Base-by-base conservation (phyloP, 2,797 vertebrate species). In the Enteromius fasciolatus region DNA sequence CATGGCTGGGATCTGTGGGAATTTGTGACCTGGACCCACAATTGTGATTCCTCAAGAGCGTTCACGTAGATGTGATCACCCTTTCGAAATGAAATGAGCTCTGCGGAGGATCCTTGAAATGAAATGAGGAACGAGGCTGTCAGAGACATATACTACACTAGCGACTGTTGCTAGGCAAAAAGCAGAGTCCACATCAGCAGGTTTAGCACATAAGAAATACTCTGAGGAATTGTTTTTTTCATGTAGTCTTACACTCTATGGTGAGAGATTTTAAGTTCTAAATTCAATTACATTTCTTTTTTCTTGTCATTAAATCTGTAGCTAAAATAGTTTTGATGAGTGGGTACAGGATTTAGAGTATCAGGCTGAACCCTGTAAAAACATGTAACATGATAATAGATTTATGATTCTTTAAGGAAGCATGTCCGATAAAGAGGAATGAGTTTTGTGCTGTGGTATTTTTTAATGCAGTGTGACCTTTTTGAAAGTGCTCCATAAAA, bases 161-260 rank as follows among this genome's bases (percentile, higher is more conserved):
- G 5, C 41, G 36, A 68, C 84, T 88, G 87, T 89, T 88, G 87
- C 87, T 87, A 88, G 87, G 89, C 83, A 85, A 86, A 87, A 80
- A 82, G 59, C 76, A 66, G 68, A 54, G 74, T 75, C 17, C 77
- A 67, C 76, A 80, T 84, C 85, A 84, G 86, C 83, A 84, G 84
- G 68, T 86, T 83, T 83, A 81, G 23, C 50, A 48, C 54, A 78
- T 57, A 36, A 64, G 59, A 36, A 23, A 52, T 11, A 57, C 28
- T 14, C 31, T 17, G 18, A 81, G 28, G 48, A n/a, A n/a, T 73
- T 73, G 14, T 25, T 14, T n/a, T 18, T n/a, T 31, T 73, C 0
- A 31, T 33, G 11, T n/a, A 72, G 44, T 44, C 44, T 50, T 50
- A 33, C 23, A 50, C 5, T n/a, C 10, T 3, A 31, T 52, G 5